A percentile compares a stretch with the other conserved stretches of the same genome.
phyloP scores from a whole-genome alignment of 2,113 vertebrate species.

The Miniopterus natalensis region DNA sequence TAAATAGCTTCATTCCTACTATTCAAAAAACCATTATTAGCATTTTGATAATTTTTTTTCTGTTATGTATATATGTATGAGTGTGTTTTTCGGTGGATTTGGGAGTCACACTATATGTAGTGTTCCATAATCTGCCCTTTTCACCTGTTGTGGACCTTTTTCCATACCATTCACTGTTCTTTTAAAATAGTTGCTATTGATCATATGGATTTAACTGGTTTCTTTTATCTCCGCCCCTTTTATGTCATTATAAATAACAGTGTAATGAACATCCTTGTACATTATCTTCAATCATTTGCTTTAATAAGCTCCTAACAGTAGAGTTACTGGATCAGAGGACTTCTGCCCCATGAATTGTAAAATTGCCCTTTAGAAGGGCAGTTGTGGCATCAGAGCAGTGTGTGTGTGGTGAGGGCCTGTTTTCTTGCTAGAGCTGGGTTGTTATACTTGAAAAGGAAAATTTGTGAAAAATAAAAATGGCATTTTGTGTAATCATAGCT shows the following conservation, averaged over 20 bases:
- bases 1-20: not conserved
- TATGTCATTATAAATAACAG: not conserved
- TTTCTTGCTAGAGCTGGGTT: not conserved
- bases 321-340: not conserved
- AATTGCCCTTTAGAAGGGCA: not conserved
- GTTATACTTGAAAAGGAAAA: not conserved
- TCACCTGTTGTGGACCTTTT: not conserved
- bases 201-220: not conserved
- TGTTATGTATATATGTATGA: not conserved
- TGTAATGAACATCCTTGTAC: not conserved
- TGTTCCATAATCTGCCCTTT: not conserved
- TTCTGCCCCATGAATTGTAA: not conserved
- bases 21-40: not conserved
- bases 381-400: not conserved
- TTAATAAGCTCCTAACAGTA: not conserved
- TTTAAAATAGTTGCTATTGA: not conserved
- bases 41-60: not conserved
- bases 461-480: not conserved
- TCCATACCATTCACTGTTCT: not conserved
- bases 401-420: not conserved
- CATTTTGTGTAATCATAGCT: not conserved
- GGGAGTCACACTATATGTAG: not conserved
- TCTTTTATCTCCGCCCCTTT: not conserved
- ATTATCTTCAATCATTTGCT: not conserved
- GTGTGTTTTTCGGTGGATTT: not conserved